A percentile compares a stretch with the other conserved stretches of the same genome.
Conservation (phyloP, 2,888 invertebrate genomes). For the Neocrepidodera transversa region DNA sequence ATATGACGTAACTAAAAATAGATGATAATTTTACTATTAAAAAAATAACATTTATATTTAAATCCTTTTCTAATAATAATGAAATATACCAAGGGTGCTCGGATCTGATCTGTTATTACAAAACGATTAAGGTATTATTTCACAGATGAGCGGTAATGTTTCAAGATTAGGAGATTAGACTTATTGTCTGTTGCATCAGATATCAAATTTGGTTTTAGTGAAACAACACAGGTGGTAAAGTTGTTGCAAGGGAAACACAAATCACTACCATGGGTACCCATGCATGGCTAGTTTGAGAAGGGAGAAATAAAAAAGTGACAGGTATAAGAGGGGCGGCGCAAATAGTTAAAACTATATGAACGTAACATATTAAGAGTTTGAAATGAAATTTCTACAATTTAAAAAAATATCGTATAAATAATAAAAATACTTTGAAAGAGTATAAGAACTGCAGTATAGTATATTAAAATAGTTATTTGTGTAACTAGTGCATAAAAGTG, state of each 20-base stretch:
- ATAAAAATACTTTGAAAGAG: too few relatives aligned
- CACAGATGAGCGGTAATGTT: conserved; percentile 39
- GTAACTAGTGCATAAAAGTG: too few relatives aligned
- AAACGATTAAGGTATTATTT: conserved; percentile 48
- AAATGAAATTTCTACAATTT: too few relatives aligned
- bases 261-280: conserved; percentile 11
- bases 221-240: conserved; percentile 36
- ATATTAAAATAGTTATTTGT: too few relatives aligned
- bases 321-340: too few relatives aligned
- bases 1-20: neutral
- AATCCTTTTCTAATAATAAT: too few relatives aligned
- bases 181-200: conserved; percentile 39
- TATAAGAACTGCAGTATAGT: too few relatives aligned
- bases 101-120: conserved; percentile 34
- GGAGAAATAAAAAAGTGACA: neutral
- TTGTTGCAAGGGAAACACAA: conserved; percentile 24
- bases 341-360: too few relatives aligned
- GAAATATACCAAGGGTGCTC: neutral
- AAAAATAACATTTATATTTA: too few relatives aligned
- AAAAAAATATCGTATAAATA: too few relatives aligned
- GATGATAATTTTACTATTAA: neutral
- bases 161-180: conserved; percentile 43
- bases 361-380: too few relatives aligned
- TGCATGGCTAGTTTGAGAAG: neutral
- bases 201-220: conserved; percentile 26